These are phyloP conservation scores for Metopia argyrocephala DNA, from an alignment of 2,888 invertebrate species.

Conservation along the genomic window DNA sequence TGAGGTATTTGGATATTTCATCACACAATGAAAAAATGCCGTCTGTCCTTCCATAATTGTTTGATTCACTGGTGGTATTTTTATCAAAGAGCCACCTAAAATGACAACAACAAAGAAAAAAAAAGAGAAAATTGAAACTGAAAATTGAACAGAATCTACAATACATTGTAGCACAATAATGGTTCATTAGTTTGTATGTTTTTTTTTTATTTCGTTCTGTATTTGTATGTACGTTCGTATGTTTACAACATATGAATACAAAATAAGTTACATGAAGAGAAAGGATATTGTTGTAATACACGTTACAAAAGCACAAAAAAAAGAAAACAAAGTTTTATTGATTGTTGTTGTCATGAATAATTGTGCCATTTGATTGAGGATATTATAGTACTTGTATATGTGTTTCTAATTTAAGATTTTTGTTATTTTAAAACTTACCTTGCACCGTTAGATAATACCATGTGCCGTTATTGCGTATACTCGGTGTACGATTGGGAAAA, in stretches of 20 bases:
- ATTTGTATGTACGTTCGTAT: neutral
- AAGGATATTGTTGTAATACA: neutral
- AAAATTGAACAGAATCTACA: neutral
- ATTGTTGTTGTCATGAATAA: neutral
- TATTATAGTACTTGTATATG: conserved; percentile 10
- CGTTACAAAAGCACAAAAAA: neutral
- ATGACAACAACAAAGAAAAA: conserved; percentile 1
- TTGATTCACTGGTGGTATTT: conserved; percentile 91
- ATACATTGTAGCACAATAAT: conserved; percentile 42
- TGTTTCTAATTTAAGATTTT: neutral
- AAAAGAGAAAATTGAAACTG: no score
- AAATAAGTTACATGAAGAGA: neutral
- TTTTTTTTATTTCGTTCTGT: neutral
- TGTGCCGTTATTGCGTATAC: conserved; percentile 91
- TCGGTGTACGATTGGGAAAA: conserved; percentile 93
- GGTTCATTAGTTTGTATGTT: conserved; percentile 51
- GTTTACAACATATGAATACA: neutral
- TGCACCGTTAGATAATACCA: conserved; percentile 93
- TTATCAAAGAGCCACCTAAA: conserved; percentile 91
- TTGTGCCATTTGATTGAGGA: conserved; percentile 17
- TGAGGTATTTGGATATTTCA: conserved; percentile 84
- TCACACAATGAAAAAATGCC: conserved; percentile 89
- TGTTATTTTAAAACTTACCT: conserved; percentile 81
- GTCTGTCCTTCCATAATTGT: conserved; percentile 91
- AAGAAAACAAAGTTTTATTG: neutral